Base-by-base conservation (phyloP, 1,140 invertebrate species). In the Bacillus rossius region DNA sequence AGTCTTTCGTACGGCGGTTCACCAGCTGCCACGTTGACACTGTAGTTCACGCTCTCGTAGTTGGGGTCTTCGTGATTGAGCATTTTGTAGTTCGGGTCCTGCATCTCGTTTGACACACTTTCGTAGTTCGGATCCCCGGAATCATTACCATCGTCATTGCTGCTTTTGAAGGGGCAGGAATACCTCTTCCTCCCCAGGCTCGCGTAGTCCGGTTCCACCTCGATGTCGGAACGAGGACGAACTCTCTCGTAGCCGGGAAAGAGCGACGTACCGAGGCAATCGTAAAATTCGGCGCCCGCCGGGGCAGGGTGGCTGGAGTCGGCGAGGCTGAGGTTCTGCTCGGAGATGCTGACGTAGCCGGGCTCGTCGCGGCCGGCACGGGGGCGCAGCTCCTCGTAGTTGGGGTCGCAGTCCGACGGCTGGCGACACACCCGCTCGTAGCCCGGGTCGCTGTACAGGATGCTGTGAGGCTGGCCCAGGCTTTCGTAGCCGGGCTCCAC, bases 71-170 rank as follows among this genome's bases (percentile, higher is more conserved):
- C 66, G 45, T 76, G 70, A 22, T 79, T 79, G 0, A 86, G 84
- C 0, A 84, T 85, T 64, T 87, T 84, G 59, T 87, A 87, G 64
- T 87, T 87, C 1, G 84, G 84, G 79, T 79, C 79, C 77, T 0
- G 56, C 57, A 0, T 66, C 53, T 79, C 77, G 61, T 83, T 81
- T 0, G 82, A 80, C 76, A 89, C 83, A 3, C 85, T 88, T 67
- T 88, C 86, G 62, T 89, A 90, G 64, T 81, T 80, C 0, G 78
- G 79, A 57, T 81, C 79, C 0, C 78, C 67, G 10, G 38, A 29
- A 20, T 61, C 47, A 26, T 41, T 57, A 13, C 57, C 19, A 49
- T 67, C 58, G 29, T 52, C 51, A 16, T 25, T 23, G 10, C 29
- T 10, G 10, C 4, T 4, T 7, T 34, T 10, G 10, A 4, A 34